phyloP scores from a whole-genome alignment of 1,140 invertebrate genomes.

The Aphidius ervi region DNA sequence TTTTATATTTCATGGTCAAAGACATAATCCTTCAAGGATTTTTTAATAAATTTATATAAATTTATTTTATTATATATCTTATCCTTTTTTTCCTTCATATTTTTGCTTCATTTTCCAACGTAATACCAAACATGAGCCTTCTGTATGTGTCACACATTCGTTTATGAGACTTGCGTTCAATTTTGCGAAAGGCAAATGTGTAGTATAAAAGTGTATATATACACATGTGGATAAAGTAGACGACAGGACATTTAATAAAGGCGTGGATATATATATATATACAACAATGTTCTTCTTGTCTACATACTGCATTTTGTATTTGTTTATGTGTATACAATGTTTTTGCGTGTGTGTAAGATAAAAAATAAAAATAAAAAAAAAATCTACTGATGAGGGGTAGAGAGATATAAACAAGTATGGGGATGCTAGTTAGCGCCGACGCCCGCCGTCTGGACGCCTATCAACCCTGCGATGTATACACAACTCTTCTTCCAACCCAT shows the following conservation, averaged over 20 bases:
- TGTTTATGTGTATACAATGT: background rate
- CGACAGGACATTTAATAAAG: constrained; percentile 48
- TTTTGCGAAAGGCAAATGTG: constrained; percentile 43
- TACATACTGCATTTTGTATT: background rate
- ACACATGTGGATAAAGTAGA: constrained; percentile 21
- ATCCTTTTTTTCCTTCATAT: too few species aligned
- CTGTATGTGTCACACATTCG: constrained; percentile 3
- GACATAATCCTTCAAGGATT: too few species aligned
- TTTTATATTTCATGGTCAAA: too few species aligned
- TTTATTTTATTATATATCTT: too few species aligned
- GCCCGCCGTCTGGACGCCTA: constrained; percentile 49
- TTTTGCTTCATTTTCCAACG: background rate
- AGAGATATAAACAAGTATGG: constrained; percentile 28
- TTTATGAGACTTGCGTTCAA: constrained; percentile 32
- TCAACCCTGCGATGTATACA: constrained; percentile 34
- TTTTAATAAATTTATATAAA: too few species aligned
- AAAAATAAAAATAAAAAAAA: too few species aligned
- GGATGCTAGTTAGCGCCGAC: constrained; percentile 47
- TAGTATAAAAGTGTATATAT: constrained; percentile 12
- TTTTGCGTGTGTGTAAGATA: background rate
- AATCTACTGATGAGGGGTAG: background rate
- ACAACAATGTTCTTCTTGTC: constrained; percentile 13
- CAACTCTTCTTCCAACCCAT: constrained; percentile 19
- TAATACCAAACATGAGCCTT: background rate
- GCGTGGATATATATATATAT: constrained; percentile 31